phyloP scores from a whole-genome alignment of 2,113 vertebrate species.

The Coturnix japonica region DNA sequence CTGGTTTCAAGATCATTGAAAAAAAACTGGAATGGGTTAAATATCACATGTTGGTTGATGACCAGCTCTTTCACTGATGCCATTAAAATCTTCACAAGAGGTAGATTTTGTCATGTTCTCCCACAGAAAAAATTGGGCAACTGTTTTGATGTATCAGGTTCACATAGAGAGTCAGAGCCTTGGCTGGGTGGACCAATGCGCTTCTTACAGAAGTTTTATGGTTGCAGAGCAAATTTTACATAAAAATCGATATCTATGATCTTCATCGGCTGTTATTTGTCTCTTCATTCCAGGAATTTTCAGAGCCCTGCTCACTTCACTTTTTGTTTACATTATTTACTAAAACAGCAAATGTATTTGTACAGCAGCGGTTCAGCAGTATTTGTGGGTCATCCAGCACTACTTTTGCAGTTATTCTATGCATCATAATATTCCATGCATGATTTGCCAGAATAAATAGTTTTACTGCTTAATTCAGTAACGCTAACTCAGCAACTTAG shows the following conservation, averaged over 20 bases:
- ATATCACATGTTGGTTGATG: not conserved
- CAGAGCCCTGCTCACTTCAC: not conserved
- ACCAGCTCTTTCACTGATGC: not conserved
- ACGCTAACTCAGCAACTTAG: not conserved
- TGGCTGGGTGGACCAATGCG: not conserved
- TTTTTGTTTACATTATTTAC: not conserved
- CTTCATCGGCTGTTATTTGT: not conserved
- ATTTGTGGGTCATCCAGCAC: not conserved
- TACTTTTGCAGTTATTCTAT: not conserved
- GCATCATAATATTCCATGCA: not conserved
- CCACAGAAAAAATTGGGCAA: not conserved
- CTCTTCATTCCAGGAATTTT: not conserved
- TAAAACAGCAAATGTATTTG: not conserved
- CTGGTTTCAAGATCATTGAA: not conserved
- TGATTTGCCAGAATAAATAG: not conserved
- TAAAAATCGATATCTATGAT: not conserved
- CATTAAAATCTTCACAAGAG: not conserved
- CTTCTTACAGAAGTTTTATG: not conserved
- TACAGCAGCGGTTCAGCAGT: not conserved
- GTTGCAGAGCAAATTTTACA: not conserved
- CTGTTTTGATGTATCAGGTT: not conserved
- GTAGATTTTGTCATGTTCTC: not conserved
- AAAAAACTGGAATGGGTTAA: not conserved
- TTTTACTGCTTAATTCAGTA: not conserved
- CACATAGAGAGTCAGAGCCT: fast-evolving